These are phyloP conservation scores for Corydoras sp. DNA, from an alignment of 2,113 vertebrate species.

Conservation along the genomic window DNA sequence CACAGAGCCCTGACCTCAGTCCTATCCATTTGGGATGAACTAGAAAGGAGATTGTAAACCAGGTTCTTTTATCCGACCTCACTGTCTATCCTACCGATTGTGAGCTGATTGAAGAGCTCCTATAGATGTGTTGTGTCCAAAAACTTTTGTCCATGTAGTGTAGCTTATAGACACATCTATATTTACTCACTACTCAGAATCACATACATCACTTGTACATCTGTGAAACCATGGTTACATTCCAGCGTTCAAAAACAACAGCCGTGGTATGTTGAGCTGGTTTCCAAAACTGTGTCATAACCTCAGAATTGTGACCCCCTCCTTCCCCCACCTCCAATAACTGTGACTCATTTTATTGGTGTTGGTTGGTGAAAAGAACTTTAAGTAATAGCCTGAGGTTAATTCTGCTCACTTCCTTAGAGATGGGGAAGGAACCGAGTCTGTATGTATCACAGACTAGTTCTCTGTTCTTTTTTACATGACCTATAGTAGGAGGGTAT, in stretches of 20 bases:
- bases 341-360: conserved; percentile 3
- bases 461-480: conserved; percentile 34
- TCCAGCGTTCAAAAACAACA: neutral
- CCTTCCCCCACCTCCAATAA: neutral
- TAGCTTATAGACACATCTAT: too few relatives aligned
- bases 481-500: neutral
- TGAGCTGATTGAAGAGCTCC: too few relatives aligned
- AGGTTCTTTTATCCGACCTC: too few relatives aligned
- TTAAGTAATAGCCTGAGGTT: neutral
- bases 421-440: conserved; percentile 20
- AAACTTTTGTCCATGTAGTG: too few relatives aligned
- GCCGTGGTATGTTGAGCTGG: neutral
- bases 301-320: neutral
- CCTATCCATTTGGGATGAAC: too few relatives aligned
- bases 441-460: conserved; percentile 17
- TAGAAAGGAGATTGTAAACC: too few relatives aligned
- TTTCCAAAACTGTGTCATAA: neutral
- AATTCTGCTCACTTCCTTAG: conserved; percentile 16
- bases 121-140: too few relatives aligned
- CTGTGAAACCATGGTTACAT: too few relatives aligned
- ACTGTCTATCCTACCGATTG: too few relatives aligned
- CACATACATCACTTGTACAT: too few relatives aligned
- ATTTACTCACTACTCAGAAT: too few relatives aligned
- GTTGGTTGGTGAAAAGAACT: conserved; percentile 21
- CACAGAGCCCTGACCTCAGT: too few relatives aligned